These are phyloP conservation scores for Artemisiospiza belli DNA, from an alignment of 2,113 vertebrate species.

Conservation along the genomic window DNA sequence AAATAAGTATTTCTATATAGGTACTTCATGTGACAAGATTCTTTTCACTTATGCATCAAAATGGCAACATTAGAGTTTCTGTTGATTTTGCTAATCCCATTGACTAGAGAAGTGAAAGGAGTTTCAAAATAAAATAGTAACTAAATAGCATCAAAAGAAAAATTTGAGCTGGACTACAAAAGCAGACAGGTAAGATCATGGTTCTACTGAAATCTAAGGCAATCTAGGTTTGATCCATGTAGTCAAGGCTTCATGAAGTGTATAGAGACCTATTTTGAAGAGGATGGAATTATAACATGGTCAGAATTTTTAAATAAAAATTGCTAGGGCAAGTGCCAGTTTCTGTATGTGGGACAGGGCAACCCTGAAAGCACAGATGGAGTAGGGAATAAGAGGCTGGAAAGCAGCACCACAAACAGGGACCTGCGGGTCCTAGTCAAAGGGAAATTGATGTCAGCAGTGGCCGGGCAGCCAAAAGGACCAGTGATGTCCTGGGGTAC, in stretches of 20 bases:
- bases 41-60: not conserved
- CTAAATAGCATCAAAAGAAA: not conserved
- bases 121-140: not conserved
- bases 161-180: not conserved
- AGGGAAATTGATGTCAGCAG: not conserved
- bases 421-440: fast-evolving
- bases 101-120: not conserved
- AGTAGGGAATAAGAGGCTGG: not conserved
- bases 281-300: not conserved
- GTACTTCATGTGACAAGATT: not conserved
- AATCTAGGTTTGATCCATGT: not conserved
- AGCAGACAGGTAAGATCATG: not conserved
- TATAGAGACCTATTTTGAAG: not conserved
- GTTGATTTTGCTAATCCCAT: not conserved
- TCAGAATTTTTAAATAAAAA: not conserved
- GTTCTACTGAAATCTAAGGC: not conserved
- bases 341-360: not conserved
- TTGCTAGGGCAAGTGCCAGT: too few relatives aligned
- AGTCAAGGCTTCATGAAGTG: not conserved
- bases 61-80: not conserved
- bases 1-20: not conserved
- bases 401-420: not conserved
- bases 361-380: not conserved
- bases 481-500: not conserved
- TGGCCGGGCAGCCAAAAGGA: not conserved